Base-by-base conservation (phyloP, 2,888 invertebrate genomes). In the Brenthis ino region DNA sequence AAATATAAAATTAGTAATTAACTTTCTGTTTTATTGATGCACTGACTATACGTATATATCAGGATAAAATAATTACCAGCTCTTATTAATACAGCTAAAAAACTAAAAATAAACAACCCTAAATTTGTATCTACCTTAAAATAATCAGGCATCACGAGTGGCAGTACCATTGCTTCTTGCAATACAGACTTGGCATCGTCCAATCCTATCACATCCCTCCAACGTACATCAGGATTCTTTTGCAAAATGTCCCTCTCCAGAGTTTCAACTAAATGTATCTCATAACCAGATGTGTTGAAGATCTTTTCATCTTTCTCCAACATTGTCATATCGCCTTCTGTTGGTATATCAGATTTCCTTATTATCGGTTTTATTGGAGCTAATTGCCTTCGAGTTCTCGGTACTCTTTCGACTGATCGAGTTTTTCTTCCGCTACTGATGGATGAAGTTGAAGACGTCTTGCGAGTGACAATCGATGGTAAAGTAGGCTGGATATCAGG, bases 131-230 rank as follows among this genome's bases (percentile, higher is more conserved):
- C 72, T 79, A 94, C 96, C 92, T 96, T 97, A 83, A 98, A 98
- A 87, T 97, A 97, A 80, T 97, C 97, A 0, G 98, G 98, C 94
- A 98, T 96, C 70, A 97, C 95, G 47, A 97, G 94, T 0, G 98
- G 98, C 73, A 98, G 86, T 0, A 98, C 97, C 76, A 98, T 96
- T 2, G 98, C 97, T 85, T 98, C 98, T 82, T 98, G 96, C 53
- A 95, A 85, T 70, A 98, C 94, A 37, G 96, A 93, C 80, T 96
- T 96, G 0, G 96, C 96, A 77, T 96, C 96, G 68, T 95, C 94
- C 61, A 96, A 88, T 1, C 96, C 96, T 2, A 96, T 95, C 14
- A 96, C 96, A 82, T 95, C 95, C 69, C 93, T 95, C 97, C 97
- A 98, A 72, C 95, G 95, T n/a, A 97, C 95, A 79, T 95, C 95